Base-by-base conservation (phyloP, 2,797 vertebrate species). In the Sus cebifrons region DNA sequence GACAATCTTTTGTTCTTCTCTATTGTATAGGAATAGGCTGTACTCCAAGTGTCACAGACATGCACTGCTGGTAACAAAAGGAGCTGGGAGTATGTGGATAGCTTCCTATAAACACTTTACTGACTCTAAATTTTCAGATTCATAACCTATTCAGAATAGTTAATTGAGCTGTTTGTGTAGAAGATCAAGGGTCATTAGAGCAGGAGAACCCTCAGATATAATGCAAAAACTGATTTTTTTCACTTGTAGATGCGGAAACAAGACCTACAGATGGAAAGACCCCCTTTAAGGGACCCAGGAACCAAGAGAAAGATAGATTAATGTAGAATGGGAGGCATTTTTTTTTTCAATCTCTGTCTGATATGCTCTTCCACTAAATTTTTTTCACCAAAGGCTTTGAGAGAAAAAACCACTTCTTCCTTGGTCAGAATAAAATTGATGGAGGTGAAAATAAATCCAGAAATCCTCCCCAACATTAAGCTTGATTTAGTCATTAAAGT, bases 361-460 rank as follows among this genome's bases (percentile, higher is more conserved):
- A 64, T 4, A 52, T 12, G 0, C 6, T 90, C 3, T 70, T 75
- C 77, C 1, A 13, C 29, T 75, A 20, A 64, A 71, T 87, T 74
- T 68, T 79, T 60, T 83, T 67, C 75, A 75, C 49, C 60, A 93
- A 71, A 87, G 49, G 1, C 54, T 92, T 91, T 79, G 60, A 81
- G 29, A 78, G 21, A 71, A 58, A 49, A 40, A 79, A 49, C 14
- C 16, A 65, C 94, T 54, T 87, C n/a, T 89, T 70, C 49, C 58
- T 74, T 27, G 4, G 7, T 52, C 13, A 62, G 8, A 88, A 91
- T 29, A 29, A 74, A 74, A 67, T 75, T 32, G 10, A 79, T 85
- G 5, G 71, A 87, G 21, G 25, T 92, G 27, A 18, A 89, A 58
- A 79, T 75, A 68, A 44, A 85, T 75, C 36, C 52, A 49, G 52